Percentiles rank a stretch among this genome's conserved stretches.
phyloP scores from a whole-genome alignment of 2,113 vertebrate genomes.

The Lamprotornis superbus region DNA sequence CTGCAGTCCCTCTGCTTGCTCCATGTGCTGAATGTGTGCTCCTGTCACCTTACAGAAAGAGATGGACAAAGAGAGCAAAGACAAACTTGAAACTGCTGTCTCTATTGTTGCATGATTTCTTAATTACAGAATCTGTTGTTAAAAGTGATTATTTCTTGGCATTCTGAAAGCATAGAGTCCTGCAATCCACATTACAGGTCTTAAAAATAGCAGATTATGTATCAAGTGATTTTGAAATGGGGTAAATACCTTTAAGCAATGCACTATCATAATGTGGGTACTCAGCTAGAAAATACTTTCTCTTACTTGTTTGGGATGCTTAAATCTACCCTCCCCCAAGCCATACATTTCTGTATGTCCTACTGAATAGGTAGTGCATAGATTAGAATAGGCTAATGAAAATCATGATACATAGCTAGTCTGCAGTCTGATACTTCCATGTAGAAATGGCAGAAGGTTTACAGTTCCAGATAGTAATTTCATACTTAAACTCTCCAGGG shows the following conservation, averaged over 20 bases:
- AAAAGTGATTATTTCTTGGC: constrained; percentile 57
- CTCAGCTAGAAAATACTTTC: constrained; percentile 26
- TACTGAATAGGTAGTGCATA: background rate
- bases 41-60: background rate
- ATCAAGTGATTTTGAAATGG: constrained; percentile 32
- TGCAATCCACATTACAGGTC: background rate
- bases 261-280: background rate
- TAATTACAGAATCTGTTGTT: constrained; percentile 52
- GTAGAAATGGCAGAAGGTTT: background rate
- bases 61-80: constrained; percentile 35
- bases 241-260: constrained; percentile 55
- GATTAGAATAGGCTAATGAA: background rate
- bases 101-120: constrained; percentile 34
- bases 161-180: constrained; percentile 20
- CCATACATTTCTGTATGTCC: background rate
- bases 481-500: background rate
- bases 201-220: constrained; percentile 44
- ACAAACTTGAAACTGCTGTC: background rate
- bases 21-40: background rate
- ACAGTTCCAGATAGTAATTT: background rate
- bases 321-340: background rate
- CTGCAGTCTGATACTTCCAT: background rate
- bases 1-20: background rate
- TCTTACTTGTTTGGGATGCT: constrained; percentile 35
- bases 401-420: background rate